A percentile compares a stretch with the other conserved stretches of the same genome.
phyloP scores from a whole-genome alignment of 2,797 vertebrate genomes.

The Artibeus lituratus region DNA sequence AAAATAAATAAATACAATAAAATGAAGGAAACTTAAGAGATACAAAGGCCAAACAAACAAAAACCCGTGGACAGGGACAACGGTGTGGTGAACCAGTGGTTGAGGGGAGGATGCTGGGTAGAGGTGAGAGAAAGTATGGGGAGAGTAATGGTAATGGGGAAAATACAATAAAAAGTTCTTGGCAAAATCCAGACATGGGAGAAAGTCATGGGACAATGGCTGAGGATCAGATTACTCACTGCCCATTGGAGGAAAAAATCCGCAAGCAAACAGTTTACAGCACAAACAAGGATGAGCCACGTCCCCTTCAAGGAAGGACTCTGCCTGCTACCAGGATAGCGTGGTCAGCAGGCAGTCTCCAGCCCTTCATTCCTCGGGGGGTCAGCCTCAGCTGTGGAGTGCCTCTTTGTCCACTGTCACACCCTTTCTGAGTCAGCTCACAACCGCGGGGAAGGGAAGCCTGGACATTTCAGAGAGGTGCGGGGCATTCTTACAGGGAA shows the following conservation, averaged over 20 bases:
- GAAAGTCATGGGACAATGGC: neutral
- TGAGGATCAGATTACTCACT: neutral
- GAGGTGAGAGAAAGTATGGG: neutral
- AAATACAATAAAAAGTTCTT: neutral
- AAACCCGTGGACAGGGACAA: neutral
- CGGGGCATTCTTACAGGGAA: neutral
- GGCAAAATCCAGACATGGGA: neutral
- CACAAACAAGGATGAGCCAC: neutral
- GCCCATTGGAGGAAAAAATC: neutral
- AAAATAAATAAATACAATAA: no score
- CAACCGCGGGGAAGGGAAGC: neutral
- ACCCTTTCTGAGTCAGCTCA: neutral
- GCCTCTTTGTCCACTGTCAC: neutral
- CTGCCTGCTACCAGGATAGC: neutral
- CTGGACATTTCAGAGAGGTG: neutral
- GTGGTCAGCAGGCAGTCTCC: accelerated
- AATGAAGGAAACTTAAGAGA: no score
- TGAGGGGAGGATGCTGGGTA: neutral
- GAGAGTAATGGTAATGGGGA: neutral
- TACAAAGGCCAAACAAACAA: no score
- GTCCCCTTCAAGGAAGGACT: neutral
- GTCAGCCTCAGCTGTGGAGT: neutral
- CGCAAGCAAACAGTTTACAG: neutral
- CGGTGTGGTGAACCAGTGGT: neutral
- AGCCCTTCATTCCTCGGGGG: neutral